Base-by-base conservation (phyloP, 2,113 vertebrate species). In the Bolborhynchus lineola region DNA sequence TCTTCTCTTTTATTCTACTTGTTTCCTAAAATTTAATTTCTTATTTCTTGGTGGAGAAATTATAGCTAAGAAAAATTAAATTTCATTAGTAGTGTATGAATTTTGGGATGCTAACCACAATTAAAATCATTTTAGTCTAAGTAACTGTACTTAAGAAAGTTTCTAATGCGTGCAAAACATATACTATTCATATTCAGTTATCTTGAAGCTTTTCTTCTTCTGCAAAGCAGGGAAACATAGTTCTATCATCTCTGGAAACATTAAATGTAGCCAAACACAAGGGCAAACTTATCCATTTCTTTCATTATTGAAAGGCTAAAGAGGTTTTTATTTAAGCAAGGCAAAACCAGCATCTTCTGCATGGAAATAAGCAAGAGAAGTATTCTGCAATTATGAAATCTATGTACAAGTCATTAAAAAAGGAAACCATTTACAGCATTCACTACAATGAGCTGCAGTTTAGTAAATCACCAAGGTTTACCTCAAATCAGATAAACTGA, bases 401-500 rank as follows among this genome's bases (percentile, higher is more conserved):
- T 33, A 68, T 33, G 33, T 46, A 77, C 11, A 79, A 88, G 39
- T 35, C 41, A 49, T 63, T 82, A 53, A 42, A 63, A 91, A 33
- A 20, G 10, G 35, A 77, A 94, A 44, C 14, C 26, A 64, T 23
- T 49, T 59, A 23, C 29, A 59, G 33, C 3, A 12, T 9, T 89
- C 42, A 21, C 37, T 68, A 46, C 19, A 70, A 44, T 0, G 1
- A 85, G 39, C 16, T 46, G 65, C 47, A 87, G 15, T 59, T 87
- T 4, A 60, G 2, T 31, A 55, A 84, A 26, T 33, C 41, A 55
- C 16, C 79, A 52, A 91, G 62, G 52, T 47, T 88, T 60, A 88
- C 70, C 75, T 90, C 78, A 80, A 52, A 76, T 87, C 74, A 92
- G 71, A 89, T 71, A 62, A 91, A 68, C 17, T 16, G 29, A 57